Conservation (phyloP, 2,888 invertebrate genomes). For the Phaonia tiefii region DNA sequence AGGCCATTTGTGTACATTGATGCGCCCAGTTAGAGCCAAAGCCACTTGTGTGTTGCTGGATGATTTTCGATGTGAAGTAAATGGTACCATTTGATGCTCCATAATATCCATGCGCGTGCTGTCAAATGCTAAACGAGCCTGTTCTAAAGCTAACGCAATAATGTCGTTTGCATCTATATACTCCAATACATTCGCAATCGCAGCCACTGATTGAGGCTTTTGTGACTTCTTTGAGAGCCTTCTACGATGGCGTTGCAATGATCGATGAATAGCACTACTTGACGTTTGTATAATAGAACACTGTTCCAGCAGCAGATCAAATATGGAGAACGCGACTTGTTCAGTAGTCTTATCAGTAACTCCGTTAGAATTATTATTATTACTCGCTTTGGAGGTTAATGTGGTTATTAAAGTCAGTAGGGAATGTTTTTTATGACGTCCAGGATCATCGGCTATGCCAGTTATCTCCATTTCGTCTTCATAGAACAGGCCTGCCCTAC, state of each 20-base stretch:
- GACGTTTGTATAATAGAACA: constrained; percentile 88
- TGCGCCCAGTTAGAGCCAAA: constrained; percentile 59
- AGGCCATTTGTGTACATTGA: constrained; percentile 91
- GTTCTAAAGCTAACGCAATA: constrained; percentile 88
- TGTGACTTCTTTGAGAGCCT: constrained; percentile 72
- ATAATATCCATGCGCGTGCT: constrained; percentile 73
- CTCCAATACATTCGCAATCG: constrained; percentile 83
- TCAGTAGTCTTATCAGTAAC: constrained; percentile 57
- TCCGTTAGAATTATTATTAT: constrained; percentile 43
- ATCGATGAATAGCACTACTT: constrained; percentile 85
- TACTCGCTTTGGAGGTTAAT: constrained; percentile 72
- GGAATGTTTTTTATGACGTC: constrained; percentile 84
- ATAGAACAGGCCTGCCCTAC: constrained; percentile 96
- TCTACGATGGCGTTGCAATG: constrained; percentile 81
- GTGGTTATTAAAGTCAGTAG: constrained; percentile 80
- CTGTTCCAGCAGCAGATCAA: constrained; percentile 89
- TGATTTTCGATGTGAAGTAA: constrained; percentile 59
- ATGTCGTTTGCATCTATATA: constrained; percentile 94
- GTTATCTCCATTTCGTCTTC: constrained; percentile 99
- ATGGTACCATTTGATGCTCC: constrained; percentile 62
- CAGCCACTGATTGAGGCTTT: constrained; percentile 72
- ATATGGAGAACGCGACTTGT: constrained; percentile 81
- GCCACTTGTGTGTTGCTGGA: constrained; percentile 59
- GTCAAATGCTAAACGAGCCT: constrained; percentile 80
- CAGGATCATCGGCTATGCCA: constrained; percentile 88